These are phyloP conservation scores for Euphydryas editha DNA, from an alignment of 2,888 invertebrate species.

Conservation along the genomic window DNA sequence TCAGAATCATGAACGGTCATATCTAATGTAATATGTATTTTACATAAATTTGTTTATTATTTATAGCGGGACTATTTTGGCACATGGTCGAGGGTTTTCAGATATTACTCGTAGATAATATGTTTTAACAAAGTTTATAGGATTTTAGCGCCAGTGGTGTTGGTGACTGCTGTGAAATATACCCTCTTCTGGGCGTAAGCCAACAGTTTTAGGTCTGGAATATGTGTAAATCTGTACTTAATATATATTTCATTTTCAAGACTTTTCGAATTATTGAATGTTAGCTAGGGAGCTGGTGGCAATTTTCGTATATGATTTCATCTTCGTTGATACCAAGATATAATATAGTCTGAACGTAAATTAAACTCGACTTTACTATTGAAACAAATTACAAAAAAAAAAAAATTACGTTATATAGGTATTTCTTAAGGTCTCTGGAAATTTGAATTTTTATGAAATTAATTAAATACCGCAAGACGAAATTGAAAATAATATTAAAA, in stretches of 20 bases:
- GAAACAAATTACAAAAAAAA: too few species aligned
- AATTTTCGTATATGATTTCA: too few species aligned
- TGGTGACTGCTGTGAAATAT: constrained; percentile 39
- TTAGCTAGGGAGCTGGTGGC: too few species aligned
- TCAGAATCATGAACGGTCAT: too few species aligned
- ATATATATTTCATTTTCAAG: not conserved
- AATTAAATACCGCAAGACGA: too few species aligned
- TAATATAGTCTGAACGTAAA: too few species aligned
- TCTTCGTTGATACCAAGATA: too few species aligned
- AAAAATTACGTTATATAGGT: too few species aligned
- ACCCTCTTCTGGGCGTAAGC: constrained; percentile 39
- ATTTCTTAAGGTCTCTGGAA: too few species aligned
- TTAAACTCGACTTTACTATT: too few species aligned
- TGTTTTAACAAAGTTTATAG: constrained; percentile 28
- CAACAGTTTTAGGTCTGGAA: constrained; percentile 36
- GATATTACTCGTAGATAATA: constrained; percentile 31
- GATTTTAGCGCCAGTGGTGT: constrained; percentile 32
- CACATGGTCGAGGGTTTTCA: constrained; percentile 12
- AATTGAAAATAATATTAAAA: too few species aligned
- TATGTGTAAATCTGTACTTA: constrained; percentile 1
- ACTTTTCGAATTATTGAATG: not conserved
- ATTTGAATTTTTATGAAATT: too few species aligned
- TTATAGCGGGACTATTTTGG: constrained; percentile 7
- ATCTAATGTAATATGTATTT: not conserved
- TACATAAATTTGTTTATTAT: not conserved